phyloP scores from a whole-genome alignment of 2,888 invertebrate species.

The Luperina testacea region DNA sequence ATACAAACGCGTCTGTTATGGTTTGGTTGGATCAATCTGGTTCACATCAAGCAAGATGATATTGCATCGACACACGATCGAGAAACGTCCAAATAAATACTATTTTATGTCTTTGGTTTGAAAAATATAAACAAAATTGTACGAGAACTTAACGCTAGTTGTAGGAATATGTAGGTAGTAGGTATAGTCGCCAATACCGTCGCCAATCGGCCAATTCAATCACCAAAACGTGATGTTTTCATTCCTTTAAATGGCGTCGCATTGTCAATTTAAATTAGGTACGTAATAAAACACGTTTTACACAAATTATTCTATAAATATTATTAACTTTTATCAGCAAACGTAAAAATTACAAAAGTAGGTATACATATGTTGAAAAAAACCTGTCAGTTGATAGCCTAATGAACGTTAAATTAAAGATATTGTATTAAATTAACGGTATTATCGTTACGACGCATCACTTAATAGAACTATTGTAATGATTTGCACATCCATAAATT shows the following conservation, averaged over 20 bases:
- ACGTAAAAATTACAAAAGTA: conserved; percentile 28
- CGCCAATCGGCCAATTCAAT: conserved; percentile 52
- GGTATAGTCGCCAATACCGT: conserved; percentile 12
- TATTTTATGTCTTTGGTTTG: not conserved
- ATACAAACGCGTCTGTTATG: conserved; percentile 30
- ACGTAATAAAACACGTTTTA: conserved; percentile 52
- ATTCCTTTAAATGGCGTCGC: conserved; percentile 43
- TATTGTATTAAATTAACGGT: not conserved
- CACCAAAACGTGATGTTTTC: conserved; percentile 58
- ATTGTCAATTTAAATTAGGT: conserved; percentile 51
- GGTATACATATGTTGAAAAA: not conserved
- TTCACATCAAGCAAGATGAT: conserved; percentile 41
- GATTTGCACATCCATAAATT: not conserved
- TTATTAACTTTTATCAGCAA: conserved; percentile 13
- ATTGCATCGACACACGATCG: conserved; percentile 17
- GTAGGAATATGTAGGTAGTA: not conserved
- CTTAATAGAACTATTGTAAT: not conserved
- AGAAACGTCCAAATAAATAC: conserved; percentile 1
- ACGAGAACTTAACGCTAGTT: conserved; percentile 5
- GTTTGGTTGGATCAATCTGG: conserved; percentile 37
- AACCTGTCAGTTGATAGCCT: not conserved
- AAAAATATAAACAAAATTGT: not conserved
- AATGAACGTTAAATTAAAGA: not conserved
- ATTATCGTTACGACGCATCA: not conserved
- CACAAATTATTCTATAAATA: conserved; percentile 31